Conservation (phyloP, 2,113 vertebrate genomes). For the Peromyscus leucopus region DNA sequence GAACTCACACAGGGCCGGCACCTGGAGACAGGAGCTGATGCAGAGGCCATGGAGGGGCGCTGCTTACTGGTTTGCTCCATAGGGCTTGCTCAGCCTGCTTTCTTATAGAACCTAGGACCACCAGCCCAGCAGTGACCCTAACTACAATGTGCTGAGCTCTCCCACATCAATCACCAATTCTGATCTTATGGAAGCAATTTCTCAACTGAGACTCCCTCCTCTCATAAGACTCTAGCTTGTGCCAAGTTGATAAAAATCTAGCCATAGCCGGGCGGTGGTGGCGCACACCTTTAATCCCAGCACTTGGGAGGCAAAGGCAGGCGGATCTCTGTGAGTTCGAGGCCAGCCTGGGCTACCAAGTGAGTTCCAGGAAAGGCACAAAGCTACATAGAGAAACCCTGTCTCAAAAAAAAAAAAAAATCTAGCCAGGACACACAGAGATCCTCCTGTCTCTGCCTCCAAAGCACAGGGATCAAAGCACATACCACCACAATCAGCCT, state of each 20-base stretch:
- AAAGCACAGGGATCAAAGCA: background rate
- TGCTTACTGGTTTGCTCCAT: background rate
- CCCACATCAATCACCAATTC: background rate
- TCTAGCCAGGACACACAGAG: background rate
- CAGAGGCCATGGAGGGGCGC: background rate
- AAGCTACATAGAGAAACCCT: no score
- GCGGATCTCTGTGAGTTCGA: no score
- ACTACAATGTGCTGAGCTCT: background rate
- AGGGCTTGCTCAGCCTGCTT: background rate
- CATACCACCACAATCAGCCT: background rate
- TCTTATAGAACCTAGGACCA: background rate
- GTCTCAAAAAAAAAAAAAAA: background rate
- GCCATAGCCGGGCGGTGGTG: no score
- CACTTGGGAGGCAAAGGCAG: no score
- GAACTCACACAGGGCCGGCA: background rate
- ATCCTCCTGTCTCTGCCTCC: background rate
- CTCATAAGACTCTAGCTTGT: background rate
- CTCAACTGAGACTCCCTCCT: background rate
- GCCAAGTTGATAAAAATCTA: background rate
- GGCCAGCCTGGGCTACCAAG: no score
- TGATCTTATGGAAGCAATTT: background rate
- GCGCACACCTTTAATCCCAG: no score
- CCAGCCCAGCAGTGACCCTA: background rate
- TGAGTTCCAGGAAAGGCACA: no score
- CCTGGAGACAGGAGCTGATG: background rate